These are phyloP conservation scores for Sebastes nivosus DNA, from an alignment of 2,797 vertebrate genomes.

Conservation along the genomic window DNA sequence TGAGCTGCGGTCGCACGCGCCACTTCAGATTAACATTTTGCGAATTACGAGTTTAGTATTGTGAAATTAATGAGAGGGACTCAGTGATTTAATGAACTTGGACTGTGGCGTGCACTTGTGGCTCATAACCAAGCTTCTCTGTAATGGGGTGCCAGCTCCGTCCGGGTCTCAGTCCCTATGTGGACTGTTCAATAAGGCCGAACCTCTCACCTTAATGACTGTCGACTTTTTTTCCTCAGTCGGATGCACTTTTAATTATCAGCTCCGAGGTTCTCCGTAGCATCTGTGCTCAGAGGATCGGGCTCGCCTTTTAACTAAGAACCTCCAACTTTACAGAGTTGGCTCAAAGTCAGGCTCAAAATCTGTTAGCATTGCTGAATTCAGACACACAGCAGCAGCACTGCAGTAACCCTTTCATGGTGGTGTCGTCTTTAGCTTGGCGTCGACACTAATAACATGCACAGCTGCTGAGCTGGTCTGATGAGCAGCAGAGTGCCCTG, in stretches of 20 bases:
- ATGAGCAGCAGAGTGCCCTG: not conserved
- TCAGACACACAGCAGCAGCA: conserved; percentile 30
- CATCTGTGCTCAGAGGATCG: conserved; percentile 39
- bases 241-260: conserved; percentile 78
- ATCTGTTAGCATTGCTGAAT: conserved; percentile 44
- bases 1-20: not conserved
- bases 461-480: conserved; percentile 5
- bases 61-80: conserved; percentile 45
- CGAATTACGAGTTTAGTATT: conserved; percentile 22
- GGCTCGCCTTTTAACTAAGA: conserved; percentile 55
- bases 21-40: conserved; percentile 32
- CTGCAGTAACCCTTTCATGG: conserved; percentile 17
- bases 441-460: not conserved
- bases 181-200: conserved; percentile 45
- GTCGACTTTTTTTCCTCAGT: conserved; percentile 59
- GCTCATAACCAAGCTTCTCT: conserved; percentile 35
- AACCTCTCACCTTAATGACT: conserved; percentile 73
- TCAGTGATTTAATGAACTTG: conserved; percentile 52
- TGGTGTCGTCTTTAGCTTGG: not conserved
- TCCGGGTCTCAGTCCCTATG: conserved; percentile 17
- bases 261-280: conserved; percentile 58
- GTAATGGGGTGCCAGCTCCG: conserved; percentile 19
- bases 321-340: conserved; percentile 53
- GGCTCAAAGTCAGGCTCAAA: conserved; percentile 42
- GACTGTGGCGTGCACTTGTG: conserved; percentile 20